These are phyloP conservation scores for Gobio gobio DNA, from an alignment of 2,113 vertebrate species.

Conservation along the genomic window DNA sequence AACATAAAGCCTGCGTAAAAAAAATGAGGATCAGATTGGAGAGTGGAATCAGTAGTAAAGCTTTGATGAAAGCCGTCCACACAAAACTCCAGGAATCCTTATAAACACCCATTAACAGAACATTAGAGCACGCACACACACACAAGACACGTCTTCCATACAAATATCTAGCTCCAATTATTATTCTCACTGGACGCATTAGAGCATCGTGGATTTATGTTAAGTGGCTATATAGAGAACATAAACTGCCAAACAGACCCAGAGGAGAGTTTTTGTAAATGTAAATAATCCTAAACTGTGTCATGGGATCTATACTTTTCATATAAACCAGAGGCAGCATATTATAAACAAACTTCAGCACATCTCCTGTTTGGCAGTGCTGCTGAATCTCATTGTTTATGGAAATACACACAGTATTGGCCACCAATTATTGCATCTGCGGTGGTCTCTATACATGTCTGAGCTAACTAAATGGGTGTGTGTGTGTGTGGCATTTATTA, in stretches of 20 bases:
- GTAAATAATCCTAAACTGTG: background rate
- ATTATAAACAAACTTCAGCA: constrained; percentile 8
- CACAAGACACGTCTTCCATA: background rate
- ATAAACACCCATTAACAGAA: background rate
- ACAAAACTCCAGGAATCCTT: background rate
- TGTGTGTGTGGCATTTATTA: background rate
- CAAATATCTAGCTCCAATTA: background rate
- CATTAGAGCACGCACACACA: constrained; percentile 24
- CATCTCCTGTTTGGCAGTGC: constrained; percentile 2
- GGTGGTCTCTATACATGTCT: background rate
- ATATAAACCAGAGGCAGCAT: constrained; percentile 8
- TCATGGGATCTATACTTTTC: background rate
- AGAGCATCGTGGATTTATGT: background rate
- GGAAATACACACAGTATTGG: background rate
- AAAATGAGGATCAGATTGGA: background rate
- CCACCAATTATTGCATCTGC: background rate
- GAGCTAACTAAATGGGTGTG: background rate
- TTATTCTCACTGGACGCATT: background rate
- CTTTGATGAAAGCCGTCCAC: background rate
- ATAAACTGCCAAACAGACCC: constrained; percentile 16
- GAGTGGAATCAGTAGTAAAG: background rate
- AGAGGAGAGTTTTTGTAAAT: background rate
- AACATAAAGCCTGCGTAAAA: background rate
- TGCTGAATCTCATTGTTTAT: background rate
- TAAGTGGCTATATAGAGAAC: background rate